A percentile compares a stretch with the other conserved stretches of the same genome.
phyloP scores from a whole-genome alignment of 2,888 invertebrate species.

The Allygus modestus region DNA sequence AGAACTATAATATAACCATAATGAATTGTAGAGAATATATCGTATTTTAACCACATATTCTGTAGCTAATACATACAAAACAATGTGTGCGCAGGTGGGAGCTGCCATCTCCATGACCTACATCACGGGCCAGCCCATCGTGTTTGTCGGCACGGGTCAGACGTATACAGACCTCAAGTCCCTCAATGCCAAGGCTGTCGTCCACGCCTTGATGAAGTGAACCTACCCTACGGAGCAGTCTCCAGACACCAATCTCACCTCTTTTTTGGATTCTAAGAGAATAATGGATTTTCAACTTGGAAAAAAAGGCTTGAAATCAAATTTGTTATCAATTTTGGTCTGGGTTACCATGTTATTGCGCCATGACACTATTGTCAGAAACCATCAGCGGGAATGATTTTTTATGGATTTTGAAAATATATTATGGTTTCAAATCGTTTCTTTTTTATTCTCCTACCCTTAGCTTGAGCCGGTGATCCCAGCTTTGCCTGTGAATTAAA shows the following conservation, averaged over 20 bases:
- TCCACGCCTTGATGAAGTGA: conserved; percentile 96
- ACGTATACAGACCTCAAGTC: conserved; percentile 99
- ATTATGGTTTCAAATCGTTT: conserved; percentile 30
- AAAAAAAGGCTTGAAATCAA: conserved; percentile 13
- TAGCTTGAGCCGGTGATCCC: no score
- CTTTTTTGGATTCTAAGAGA: background rate
- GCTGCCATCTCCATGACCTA: conserved; percentile 99
- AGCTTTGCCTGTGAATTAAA: no score
- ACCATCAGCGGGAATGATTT: background rate
- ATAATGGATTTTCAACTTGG: background rate
- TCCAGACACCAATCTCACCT: background rate
- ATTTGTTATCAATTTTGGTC: conserved; percentile 12
- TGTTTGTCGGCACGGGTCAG: conserved; percentile 99
- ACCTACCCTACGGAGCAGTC: background rate
- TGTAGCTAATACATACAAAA: no score
- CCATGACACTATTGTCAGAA: conserved; percentile 27
- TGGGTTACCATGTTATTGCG: conserved; percentile 13
- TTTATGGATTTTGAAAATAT: conserved; percentile 41
- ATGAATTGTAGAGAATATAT: no score
- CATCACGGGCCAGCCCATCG: conserved; percentile 99
- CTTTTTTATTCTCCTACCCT: background rate
- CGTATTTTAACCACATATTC: no score
- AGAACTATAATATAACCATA: no score
- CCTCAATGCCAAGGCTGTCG: conserved; percentile 97
- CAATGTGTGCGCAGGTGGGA: conserved; percentile 87